These are phyloP conservation scores for Motacilla tschutschensis DNA, from an alignment of 2,113 vertebrate species.

Conservation along the genomic window DNA sequence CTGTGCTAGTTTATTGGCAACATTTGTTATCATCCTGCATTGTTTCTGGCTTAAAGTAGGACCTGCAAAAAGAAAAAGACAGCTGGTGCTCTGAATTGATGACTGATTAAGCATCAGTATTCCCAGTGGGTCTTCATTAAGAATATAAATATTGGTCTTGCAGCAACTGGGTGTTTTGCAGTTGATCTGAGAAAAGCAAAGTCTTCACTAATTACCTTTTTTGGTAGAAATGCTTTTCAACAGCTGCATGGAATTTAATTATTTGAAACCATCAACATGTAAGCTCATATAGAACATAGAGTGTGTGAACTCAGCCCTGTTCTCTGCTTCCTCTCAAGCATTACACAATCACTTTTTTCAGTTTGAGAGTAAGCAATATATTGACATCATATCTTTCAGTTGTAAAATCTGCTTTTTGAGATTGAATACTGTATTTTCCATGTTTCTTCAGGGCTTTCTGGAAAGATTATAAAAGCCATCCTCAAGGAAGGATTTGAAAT, in stretches of 20 bases:
- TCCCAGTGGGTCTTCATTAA: not conserved
- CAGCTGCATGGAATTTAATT: not conserved
- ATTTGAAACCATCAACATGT: not conserved
- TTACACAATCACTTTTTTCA: not conserved
- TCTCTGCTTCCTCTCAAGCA: not conserved
- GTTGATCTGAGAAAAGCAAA: not conserved
- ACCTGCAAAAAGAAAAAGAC: not conserved
- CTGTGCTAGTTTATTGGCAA: not conserved
- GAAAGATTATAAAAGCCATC: conserved; percentile 89
- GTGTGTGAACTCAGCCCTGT: not conserved
- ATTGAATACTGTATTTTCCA: not conserved
- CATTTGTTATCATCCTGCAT: not conserved
- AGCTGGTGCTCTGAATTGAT: not conserved
- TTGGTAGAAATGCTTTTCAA: not conserved
- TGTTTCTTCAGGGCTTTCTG: conserved; percentile 78
- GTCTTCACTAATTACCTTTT: not conserved
- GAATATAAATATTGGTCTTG: not conserved
- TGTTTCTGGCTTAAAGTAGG: not conserved
- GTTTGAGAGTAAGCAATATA: not conserved
- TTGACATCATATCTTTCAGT: not conserved
- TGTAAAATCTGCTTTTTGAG: not conserved
- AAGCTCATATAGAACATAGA: not conserved
- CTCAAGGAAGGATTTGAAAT: conserved; percentile 85
- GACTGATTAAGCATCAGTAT: not conserved
- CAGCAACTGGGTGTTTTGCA: not conserved